A percentile compares a stretch with the other conserved stretches of the same genome.
phyloP scores from a whole-genome alignment of 2,888 invertebrate species.

The Chalcosyrphus nemorum region DNA sequence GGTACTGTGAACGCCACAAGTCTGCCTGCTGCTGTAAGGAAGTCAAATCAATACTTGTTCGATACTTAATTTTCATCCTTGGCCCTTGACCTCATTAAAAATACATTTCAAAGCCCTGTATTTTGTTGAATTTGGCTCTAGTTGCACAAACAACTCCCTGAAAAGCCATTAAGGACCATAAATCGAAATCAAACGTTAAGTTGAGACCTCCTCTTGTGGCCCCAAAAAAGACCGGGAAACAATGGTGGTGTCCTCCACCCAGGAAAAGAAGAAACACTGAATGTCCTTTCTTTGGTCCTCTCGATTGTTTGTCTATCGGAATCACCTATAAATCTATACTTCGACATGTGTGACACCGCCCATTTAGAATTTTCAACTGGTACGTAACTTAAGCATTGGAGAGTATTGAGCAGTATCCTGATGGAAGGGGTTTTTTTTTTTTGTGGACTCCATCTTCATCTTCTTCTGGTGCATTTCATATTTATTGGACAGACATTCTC shows the following conservation, averaged over 20 bases:
- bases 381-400: conserved; percentile 37
- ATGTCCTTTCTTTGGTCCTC: conserved; percentile 21
- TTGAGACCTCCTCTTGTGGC: conserved; percentile 15
- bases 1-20: background rate
- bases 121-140: conserved; percentile 30
- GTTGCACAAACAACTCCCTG: conserved; percentile 19
- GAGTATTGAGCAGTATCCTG: conserved; percentile 10
- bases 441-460: conserved; percentile 7
- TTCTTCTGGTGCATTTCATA: conserved; percentile 54
- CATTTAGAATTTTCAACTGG: conserved; percentile 61
- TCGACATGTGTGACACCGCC: conserved; percentile 67
- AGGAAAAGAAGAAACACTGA: conserved; percentile 39
- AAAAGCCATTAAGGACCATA: conserved; percentile 44
- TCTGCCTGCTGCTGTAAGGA: background rate
- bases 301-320: conserved; percentile 62
- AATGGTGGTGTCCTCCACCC: background rate
- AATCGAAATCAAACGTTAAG: conserved; percentile 61
- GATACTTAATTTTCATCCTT: conserved; percentile 57
- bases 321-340: conserved; percentile 62
- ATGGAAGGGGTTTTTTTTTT: conserved; percentile 29
- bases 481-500: conserved; percentile 51
- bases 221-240: background rate
- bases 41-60: conserved; percentile 57
- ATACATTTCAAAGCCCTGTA: conserved; percentile 41
- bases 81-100: conserved; percentile 67